phyloP scores from a whole-genome alignment of 2,888 invertebrate genomes.

The Tipula helvola region DNA sequence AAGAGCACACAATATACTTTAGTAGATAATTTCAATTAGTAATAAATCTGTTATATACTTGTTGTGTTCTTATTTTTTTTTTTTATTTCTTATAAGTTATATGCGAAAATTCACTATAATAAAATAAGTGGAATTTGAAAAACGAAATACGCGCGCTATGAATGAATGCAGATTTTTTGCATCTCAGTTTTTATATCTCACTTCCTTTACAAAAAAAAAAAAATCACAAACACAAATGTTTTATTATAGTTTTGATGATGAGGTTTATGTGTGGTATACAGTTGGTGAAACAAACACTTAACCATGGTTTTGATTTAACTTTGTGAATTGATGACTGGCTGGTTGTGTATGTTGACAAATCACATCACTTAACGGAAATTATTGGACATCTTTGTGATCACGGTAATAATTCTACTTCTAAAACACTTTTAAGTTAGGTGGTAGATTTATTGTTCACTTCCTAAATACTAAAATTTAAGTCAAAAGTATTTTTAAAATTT shows the following conservation, averaged over 20 bases:
- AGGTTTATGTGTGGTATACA: not conserved
- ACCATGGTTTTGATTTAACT: not conserved
- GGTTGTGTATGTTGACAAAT: not conserved
- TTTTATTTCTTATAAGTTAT: not conserved
- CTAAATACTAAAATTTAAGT: not conserved
- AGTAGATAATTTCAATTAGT: not conserved
- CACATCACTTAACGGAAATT: not conserved
- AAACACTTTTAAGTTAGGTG: not conserved
- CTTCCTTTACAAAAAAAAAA: not conserved
- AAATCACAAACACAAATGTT: not conserved
- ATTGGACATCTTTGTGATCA: not conserved
- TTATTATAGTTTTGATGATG: not conserved
- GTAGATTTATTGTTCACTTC: not conserved
- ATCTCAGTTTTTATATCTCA: not conserved
- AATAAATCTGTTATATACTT: constrained; percentile 4
- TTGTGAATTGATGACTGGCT: not conserved
- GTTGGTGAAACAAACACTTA: not conserved
- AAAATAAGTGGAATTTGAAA: not conserved
- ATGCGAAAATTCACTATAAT: not conserved
- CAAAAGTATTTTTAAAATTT: too few species aligned
- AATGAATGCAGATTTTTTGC: not conserved
- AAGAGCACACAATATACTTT: not conserved
- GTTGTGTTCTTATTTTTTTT: not conserved
- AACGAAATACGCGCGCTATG: not conserved
- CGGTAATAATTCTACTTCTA: not conserved